Evolutionary conservation across 2,113 vertebrate species (phyloP).

Genomic region (Promerops cafer): DNA sequence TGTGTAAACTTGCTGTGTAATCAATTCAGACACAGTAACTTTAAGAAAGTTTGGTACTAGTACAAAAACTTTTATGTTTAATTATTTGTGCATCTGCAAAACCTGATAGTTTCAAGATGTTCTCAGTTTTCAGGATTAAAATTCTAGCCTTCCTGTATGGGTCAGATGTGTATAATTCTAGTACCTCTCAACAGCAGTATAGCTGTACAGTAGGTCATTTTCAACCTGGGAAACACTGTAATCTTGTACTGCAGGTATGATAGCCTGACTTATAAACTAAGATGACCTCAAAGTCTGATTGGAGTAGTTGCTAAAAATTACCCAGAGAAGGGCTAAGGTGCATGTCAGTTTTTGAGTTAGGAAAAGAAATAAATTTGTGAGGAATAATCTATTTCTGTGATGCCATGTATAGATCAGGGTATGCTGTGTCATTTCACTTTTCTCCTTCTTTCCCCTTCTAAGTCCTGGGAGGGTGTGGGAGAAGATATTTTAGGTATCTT

Average conservation of each 20-base stretch:
- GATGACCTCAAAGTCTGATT: neutral
- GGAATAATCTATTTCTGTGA: neutral
- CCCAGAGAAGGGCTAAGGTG: neutral
- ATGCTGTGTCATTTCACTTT: neutral
- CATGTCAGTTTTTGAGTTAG: neutral
- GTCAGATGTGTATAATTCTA: neutral
- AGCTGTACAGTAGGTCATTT: neutral
- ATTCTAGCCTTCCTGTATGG: neutral
- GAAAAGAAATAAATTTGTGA: neutral
- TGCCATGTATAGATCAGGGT: neutral
- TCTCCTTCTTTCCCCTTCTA: neutral
- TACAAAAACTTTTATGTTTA: neutral
- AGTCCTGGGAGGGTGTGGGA: neutral
- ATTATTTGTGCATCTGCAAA: neutral
- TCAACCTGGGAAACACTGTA: neutral
- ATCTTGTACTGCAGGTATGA: neutral
- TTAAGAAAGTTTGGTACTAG: neutral
- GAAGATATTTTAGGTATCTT: conserved; percentile 18
- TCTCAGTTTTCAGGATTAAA: neutral
- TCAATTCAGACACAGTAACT: neutral
- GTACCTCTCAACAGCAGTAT: neutral
- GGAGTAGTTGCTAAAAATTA: neutral
- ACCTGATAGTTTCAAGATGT: neutral
- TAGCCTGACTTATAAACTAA: neutral
- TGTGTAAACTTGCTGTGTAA: conserved; percentile 26